A percentile compares a stretch with the other conserved stretches of the same genome.
Conservation (phyloP, 2,888 invertebrate species). For the Timema podura region DNA sequence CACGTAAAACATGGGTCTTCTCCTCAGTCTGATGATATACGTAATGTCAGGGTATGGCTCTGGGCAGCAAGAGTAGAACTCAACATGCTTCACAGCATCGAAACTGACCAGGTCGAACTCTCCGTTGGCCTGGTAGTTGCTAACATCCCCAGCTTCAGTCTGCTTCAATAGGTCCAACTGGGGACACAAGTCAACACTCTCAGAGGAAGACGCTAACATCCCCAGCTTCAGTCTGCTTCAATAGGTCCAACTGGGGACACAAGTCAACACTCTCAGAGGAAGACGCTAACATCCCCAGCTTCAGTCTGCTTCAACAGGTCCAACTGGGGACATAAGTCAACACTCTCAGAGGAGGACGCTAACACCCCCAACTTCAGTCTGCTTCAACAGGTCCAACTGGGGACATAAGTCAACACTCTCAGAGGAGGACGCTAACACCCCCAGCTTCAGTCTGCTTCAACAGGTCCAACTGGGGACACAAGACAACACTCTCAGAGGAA, state of each 20-base stretch:
- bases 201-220: neutral
- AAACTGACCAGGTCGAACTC: conserved; percentile 82
- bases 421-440: conserved; percentile 56
- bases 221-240: no score
- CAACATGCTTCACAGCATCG: conserved; percentile 65
- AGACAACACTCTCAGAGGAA: conserved; percentile 51
- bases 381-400: conserved; percentile 69
- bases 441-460: conserved; percentile 74
- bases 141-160: conserved; percentile 76
- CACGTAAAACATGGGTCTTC: conserved; percentile 79
- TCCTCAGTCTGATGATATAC: conserved; percentile 68
- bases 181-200: neutral
- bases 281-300: conserved; percentile 68
- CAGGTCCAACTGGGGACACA: conserved; percentile 59
- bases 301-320: conserved; percentile 72
- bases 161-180: conserved; percentile 72
- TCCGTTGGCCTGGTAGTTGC: conserved; percentile 87
- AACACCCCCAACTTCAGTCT: conserved; percentile 76
- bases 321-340: conserved; percentile 50
- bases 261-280: neutral
- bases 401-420: neutral
- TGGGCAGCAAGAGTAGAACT: conserved; percentile 74
- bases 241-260: neutral
- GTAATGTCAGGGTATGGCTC: conserved; percentile 83
- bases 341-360: conserved; percentile 42